These are phyloP conservation scores for Asobara japonica DNA, from an alignment of 1,140 invertebrate genomes.

Conservation along the genomic window DNA sequence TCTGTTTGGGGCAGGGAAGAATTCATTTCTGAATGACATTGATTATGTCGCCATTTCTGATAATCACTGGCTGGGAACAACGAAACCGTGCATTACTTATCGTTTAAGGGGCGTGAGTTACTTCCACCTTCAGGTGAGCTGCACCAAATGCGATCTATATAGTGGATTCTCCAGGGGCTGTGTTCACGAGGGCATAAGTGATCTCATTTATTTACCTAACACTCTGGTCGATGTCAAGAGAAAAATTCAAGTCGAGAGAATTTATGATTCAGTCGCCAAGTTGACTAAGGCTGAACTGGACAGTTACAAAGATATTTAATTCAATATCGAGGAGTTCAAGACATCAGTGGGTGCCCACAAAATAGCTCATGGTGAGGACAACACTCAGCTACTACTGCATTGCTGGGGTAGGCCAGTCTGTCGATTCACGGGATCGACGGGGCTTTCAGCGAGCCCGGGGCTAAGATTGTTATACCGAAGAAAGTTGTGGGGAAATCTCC, in stretches of 20 bases:
- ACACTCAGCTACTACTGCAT: conserved; percentile 84
- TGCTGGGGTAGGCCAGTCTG: conserved; percentile 90
- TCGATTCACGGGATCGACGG: conserved; percentile 95
- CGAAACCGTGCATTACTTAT: conserved; percentile 97
- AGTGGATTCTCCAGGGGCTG: conserved; percentile 95
- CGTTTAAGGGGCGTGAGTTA: conserved; percentile 94
- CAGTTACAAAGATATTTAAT: conserved; percentile 89
- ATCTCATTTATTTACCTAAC: conserved; percentile 86
- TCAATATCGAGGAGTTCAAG: conserved; percentile 82
- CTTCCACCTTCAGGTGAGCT: conserved; percentile 89
- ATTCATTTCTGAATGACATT: conserved; percentile 82
- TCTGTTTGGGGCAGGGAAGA: conserved; percentile 78
- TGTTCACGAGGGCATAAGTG: conserved; percentile 89
- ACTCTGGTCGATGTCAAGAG: conserved; percentile 87
- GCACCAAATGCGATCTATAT: conserved; percentile 92
- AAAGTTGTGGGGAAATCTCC: conserved; percentile 96
- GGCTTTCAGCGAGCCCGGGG: conserved; percentile 90
- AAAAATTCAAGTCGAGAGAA: conserved; percentile 82
- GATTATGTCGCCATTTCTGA: conserved; percentile 98
- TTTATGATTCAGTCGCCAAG: conserved; percentile 83
- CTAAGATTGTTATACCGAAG: conserved; percentile 95
- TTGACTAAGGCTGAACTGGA: conserved; percentile 79
- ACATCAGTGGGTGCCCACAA: conserved; percentile 76
- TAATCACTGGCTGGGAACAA: conserved; percentile 98
- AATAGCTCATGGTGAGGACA: conserved; percentile 81